These are phyloP conservation scores for Microcebus lehilahytsara DNA, from an alignment of 2,113 vertebrate species.

Conservation along the genomic window DNA sequence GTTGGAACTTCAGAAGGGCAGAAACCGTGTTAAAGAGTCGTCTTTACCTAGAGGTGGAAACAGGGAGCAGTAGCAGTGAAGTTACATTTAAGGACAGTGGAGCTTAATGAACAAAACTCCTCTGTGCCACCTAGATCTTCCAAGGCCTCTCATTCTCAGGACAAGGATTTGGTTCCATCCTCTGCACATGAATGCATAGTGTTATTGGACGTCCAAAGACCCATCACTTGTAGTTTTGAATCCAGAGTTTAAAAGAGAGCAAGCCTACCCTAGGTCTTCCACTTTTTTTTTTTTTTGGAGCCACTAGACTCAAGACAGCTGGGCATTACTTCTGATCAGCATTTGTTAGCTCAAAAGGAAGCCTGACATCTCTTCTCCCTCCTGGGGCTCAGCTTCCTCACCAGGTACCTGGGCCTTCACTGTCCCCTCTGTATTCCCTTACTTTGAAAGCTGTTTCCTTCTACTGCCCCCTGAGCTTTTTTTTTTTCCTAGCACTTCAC, in stretches of 20 bases:
- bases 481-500: not conserved
- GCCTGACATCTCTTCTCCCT: not conserved
- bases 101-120: not conserved
- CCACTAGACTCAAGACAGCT: not conserved
- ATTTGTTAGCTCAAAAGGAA: not conserved
- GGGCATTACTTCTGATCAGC: not conserved
- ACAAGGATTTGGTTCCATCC: not conserved
- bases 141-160: not conserved
- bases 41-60: not conserved
- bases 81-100: not conserved
- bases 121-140: too few relatives aligned
- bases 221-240: not conserved
- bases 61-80: not conserved
- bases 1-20: not conserved
- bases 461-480: not conserved
- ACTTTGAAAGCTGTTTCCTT: conserved; percentile 36
- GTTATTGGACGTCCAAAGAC: not conserved
- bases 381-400: not conserved
- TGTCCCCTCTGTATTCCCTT: not conserved
- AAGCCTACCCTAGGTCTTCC: not conserved
- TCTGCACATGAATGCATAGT: not conserved
- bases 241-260: not conserved
- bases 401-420: not conserved
- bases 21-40: not conserved
- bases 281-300: not conserved